A percentile compares a stretch with the other conserved stretches of the same genome.
phyloP scores from a whole-genome alignment of 2,797 vertebrate genomes.

The Amniataba percoides region DNA sequence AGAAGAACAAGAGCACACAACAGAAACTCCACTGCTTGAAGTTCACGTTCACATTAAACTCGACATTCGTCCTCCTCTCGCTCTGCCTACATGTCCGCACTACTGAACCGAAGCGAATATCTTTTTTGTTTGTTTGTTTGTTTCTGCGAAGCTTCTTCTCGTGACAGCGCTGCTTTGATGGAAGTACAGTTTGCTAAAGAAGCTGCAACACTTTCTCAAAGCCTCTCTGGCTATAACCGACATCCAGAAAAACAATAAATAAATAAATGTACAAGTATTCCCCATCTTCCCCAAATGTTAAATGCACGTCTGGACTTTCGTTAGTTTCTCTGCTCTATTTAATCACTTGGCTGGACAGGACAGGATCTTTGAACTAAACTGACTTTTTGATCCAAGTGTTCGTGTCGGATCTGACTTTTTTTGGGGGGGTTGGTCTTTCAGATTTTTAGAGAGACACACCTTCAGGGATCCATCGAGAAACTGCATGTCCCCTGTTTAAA shows the following conservation, averaged over 20 bases:
- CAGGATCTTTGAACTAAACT: not conserved
- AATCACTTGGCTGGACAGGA: constrained; percentile 3
- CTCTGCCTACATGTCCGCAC: not conserved
- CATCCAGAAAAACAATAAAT: constrained; percentile 38
- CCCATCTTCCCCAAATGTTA: constrained; percentile 38
- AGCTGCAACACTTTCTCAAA: constrained; percentile 1
- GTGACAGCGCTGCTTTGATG: not conserved
- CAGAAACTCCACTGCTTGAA: constrained; percentile 8
- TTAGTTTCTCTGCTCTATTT: constrained; percentile 1
- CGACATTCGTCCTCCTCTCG: not conserved
- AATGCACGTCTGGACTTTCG: constrained; percentile 16
- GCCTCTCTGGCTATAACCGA: constrained; percentile 4
- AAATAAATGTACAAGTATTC: constrained; percentile 33
- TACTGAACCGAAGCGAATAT: not conserved
- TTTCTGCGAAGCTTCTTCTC: not conserved
- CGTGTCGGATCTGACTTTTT: not conserved
- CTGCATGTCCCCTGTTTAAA: constrained; percentile 1
- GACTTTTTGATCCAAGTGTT: not conserved
- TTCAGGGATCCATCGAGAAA: not conserved
- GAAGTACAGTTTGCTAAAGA: constrained; percentile 1
- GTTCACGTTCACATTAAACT: constrained; percentile 13
- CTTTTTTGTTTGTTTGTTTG: not conserved
- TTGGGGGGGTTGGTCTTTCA: no score
- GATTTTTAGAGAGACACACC: not conserved
- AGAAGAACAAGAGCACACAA: constrained; percentile 27